Percentiles rank a stretch among this genome's conserved stretches.
Evolutionary conservation across 1,140 invertebrate genomes (phyloP).

Genomic region (Heliconius himera): DNA sequence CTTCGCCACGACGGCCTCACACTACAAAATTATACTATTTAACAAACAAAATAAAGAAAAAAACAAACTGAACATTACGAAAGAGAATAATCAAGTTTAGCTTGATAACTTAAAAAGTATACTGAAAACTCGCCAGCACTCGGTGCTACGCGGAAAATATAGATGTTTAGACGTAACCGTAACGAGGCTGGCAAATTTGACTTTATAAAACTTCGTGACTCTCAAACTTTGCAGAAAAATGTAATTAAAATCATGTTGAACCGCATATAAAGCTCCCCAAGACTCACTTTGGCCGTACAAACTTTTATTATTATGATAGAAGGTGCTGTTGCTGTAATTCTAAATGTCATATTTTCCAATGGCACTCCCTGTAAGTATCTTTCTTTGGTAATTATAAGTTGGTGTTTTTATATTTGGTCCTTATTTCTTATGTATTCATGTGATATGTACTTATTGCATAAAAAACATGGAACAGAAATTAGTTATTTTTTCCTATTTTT

Average conservation of each 20-base stretch:
- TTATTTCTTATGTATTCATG: too few species aligned
- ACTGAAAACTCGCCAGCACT: neutral
- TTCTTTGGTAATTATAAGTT: neutral
- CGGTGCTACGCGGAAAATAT: neutral
- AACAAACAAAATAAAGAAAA: too few species aligned
- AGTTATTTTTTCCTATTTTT: too few species aligned
- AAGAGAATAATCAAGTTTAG: neutral
- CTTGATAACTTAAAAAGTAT: neutral
- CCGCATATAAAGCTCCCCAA: neutral
- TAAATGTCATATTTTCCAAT: neutral
- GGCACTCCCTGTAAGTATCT: neutral
- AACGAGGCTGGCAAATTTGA: constrained; percentile 12
- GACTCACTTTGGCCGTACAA: neutral
- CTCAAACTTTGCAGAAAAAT: neutral
- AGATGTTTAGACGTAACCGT: neutral
- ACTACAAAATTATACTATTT: too few species aligned
- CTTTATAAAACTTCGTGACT: constrained; percentile 3
- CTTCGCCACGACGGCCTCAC: too few species aligned
- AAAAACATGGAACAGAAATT: too few species aligned
- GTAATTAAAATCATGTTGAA: constrained; percentile 3
- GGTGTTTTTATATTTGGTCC: too few species aligned
- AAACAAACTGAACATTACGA: neutral
- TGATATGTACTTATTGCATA: too few species aligned
- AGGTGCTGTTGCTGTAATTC: neutral
- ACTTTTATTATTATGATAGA: constrained; percentile 4